Percentiles rank a stretch among this genome's conserved stretches.
phyloP scores from a whole-genome alignment of 2,113 vertebrate genomes.

The Gymnocephalus cernua region DNA sequence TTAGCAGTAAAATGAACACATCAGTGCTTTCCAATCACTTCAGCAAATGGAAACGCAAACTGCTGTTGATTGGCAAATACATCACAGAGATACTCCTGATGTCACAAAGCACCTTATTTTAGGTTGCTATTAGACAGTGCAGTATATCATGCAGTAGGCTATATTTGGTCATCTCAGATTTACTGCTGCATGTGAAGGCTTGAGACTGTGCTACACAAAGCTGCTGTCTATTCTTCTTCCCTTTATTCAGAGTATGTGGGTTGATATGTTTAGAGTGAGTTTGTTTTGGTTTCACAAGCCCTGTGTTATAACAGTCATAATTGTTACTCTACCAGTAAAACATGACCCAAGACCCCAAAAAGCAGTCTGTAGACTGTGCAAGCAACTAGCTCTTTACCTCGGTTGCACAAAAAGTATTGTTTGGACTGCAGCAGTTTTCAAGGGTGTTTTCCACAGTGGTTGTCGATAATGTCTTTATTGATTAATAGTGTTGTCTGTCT shows the following conservation, averaged over 20 bases:
- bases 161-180: slow-evolving; percentile 8
- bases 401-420: slow-evolving; percentile 11
- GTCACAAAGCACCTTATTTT: not conserved
- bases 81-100: not conserved
- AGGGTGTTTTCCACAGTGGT: slow-evolving; percentile 20
- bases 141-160: not conserved
- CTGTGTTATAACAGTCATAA: not conserved
- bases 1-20: not conserved
- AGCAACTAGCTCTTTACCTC: not conserved
- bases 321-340: not conserved
- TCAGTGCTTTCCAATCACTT: not conserved
- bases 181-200: not conserved
- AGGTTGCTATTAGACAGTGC: not conserved
- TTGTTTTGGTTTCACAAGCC: slow-evolving; percentile 27
- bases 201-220: not conserved
- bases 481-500: slow-evolving; percentile 19
- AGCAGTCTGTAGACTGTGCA: not conserved
- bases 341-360: not conserved
- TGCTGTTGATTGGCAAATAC: not conserved
- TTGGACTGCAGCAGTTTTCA: slow-evolving; percentile 4
- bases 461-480: slow-evolving; percentile 42
- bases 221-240: not conserved
- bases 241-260: not conserved
- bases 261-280: not conserved
- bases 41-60: not conserved